A percentile compares a stretch with the other conserved stretches of the same genome.
Conservation (phyloP, 1,140 invertebrate species). For the Gonatopus flavifemur region DNA sequence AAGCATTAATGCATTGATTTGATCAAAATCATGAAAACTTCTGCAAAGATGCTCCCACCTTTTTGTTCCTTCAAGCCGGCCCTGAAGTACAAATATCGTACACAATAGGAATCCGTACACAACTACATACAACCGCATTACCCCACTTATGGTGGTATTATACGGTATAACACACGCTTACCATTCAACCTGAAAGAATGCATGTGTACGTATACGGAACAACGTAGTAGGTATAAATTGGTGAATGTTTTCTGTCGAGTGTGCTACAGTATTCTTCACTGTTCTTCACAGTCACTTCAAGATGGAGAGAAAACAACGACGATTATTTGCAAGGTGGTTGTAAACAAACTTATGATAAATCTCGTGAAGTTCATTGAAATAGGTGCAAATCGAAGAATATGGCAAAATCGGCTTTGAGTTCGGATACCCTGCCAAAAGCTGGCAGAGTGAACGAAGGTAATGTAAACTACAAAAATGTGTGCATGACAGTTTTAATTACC, state of each 20-base stretch:
- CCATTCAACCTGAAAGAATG: neutral
- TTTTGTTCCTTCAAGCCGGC: too few species aligned
- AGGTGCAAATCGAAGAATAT: constrained; percentile 25
- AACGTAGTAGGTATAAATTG: neutral
- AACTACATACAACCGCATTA: too few species aligned
- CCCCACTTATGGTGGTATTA: too few species aligned
- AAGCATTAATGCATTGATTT: too few species aligned
- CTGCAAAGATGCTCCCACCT: too few species aligned
- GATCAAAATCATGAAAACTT: too few species aligned
- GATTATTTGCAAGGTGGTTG: constrained; percentile 28
- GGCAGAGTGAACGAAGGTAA: constrained; percentile 57
- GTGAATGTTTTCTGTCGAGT: neutral
- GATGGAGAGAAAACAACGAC: constrained; percentile 36
- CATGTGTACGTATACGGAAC: neutral
- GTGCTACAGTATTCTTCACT: neutral
- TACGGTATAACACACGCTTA: too few species aligned
- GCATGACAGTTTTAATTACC: neutral
- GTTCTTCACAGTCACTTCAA: constrained; percentile 20
- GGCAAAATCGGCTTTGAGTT: constrained; percentile 52
- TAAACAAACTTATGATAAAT: constrained; percentile 21
- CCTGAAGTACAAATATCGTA: too few species aligned
- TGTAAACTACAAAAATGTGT: constrained; percentile 3
- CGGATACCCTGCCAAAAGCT: constrained; percentile 52
- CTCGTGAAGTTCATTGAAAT: neutral
- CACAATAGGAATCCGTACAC: too few species aligned